Evolutionary conservation across 2,888 invertebrate species (phyloP).

Genomic region (Hypomecis punctinalis): DNA sequence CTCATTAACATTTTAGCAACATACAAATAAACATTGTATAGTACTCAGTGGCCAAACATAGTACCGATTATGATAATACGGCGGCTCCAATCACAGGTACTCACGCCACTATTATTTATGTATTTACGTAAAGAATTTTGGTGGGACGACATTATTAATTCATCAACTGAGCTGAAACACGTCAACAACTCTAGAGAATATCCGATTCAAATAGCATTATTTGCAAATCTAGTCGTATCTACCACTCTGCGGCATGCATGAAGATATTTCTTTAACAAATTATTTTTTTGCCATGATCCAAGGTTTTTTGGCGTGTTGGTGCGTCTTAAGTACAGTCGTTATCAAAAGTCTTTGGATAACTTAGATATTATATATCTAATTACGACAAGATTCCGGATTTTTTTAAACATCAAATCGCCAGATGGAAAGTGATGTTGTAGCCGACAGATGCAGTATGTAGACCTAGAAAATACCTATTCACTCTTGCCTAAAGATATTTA

Average conservation of each 20-base stretch:
- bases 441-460: no score
- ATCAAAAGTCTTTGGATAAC: neutral
- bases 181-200: constrained; percentile 13
- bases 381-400: no score
- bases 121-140: constrained; percentile 9
- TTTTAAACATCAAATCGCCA: no score
- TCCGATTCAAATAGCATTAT: constrained; percentile 27
- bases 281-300: neutral
- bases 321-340: constrained; percentile 7
- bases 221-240: constrained; percentile 22
- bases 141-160: constrained; percentile 16
- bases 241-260: constrained; percentile 46
- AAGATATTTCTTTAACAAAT: constrained; percentile 46
- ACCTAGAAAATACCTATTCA: no score
- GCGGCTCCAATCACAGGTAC: neutral
- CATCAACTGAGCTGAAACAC: constrained; percentile 15
- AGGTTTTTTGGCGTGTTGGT: constrained; percentile 2
- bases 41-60: neutral
- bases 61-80: neutral
- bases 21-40: no score
- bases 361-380: no score
- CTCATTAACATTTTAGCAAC: no score
- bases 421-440: no score
- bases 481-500: no score
- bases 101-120: neutral